Evolutionary conservation across 2,888 invertebrate species (phyloP), one percentile per base, ranked within the genome.

Genomic region (Xestia c-nigrum): DNA sequence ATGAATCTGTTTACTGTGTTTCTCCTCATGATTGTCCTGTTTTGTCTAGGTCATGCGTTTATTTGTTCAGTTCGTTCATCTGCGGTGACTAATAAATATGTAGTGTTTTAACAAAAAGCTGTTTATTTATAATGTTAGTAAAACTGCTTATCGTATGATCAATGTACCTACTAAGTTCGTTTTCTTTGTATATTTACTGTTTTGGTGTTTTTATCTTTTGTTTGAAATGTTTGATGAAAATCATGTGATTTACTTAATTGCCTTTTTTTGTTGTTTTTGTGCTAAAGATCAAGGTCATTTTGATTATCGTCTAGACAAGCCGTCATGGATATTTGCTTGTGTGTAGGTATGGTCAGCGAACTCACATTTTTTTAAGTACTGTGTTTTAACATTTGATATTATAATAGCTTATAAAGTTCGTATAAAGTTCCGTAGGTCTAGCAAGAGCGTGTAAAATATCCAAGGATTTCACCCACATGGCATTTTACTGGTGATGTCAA

Each of bases 21-120:
- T 59, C 14, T 50, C 76, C 16, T 57, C 6, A 40, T n/a, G 9
- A 19, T 19, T 63, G 52, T 63, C 50, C 43, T 57, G 46, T 47
- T 50, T 63, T 50, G 57, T 64, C 31, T 68, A 59, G 67, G 79
- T 83, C 78, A 64, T 46, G 47, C 47, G 59, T 63, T 61, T 72
- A 55, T 68, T 74, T 65, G 64, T 10, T 68, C 66, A 82, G 85
- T 85, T 81, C 72, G 61, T 64, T 81, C 71, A 50, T 72, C 67
- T 16, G 9, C 21, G 7, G 12, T 61, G 68, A 81, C 40, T 72
- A 68, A 69, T 4, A 43, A 10, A 52, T 31, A 19, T 14, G 21
- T 14, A 43, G 6, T n/a, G 14, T 43, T 43, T 21, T 0, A 43
- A 46, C 7, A 46, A 24, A 64, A 64, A n/a, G 16, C 43, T 2